Evolutionary conservation across 2,888 invertebrate genomes (phyloP).

Genomic region (Uloborus plumipes): DNA sequence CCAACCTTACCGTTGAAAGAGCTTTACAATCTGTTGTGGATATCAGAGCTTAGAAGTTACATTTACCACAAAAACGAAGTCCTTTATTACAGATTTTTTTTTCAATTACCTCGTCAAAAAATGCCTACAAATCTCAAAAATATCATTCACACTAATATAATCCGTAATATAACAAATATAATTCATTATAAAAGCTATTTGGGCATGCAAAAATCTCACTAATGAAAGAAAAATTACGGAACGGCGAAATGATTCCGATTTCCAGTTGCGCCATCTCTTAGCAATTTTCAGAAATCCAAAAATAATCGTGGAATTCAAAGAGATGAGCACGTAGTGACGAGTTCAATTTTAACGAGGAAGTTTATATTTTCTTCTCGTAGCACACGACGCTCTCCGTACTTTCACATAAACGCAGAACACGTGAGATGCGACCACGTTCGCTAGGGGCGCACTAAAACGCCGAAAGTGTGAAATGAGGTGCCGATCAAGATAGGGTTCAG

Average conservation of each 20-base stretch:
- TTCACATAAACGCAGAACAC: not conserved
- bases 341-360: not conserved
- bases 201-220: not conserved
- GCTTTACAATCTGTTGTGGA: not conserved
- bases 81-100: too few relatives aligned
- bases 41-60: not conserved
- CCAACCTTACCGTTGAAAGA: not conserved
- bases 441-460: too few relatives aligned
- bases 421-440: not conserved
- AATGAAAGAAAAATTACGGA: slow-evolving; percentile 1
- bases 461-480: too few relatives aligned
- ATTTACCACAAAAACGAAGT: not conserved
- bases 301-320: not conserved
- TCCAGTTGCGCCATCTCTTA: slow-evolving; percentile 2
- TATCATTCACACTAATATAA: too few relatives aligned
- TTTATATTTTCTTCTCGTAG: not conserved
- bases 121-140: too few relatives aligned
- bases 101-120: too few relatives aligned
- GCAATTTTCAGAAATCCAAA: slow-evolving; percentile 2
- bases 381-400: not conserved
- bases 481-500: too few relatives aligned
- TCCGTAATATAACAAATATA: too few relatives aligned
- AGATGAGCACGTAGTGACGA: not conserved
- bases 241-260: not conserved
- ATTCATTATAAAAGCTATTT: not conserved